Evolutionary conservation across 2,113 vertebrate genomes (phyloP), one percentile per base, ranked within the genome.

Genomic region (Thinocorus orbignyianus): DNA sequence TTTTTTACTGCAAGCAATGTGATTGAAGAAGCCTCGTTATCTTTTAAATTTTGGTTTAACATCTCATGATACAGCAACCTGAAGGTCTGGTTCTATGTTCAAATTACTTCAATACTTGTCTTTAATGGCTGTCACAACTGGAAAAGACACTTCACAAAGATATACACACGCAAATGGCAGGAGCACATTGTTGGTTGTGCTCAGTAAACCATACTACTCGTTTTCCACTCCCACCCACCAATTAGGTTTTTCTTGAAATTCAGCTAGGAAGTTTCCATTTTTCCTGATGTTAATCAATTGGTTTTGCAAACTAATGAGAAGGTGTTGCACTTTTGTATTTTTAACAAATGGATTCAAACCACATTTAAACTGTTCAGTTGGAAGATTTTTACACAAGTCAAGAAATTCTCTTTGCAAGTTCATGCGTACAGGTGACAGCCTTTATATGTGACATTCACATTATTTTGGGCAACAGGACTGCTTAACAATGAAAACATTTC

Each of bases 311-410:
- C 58, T 24, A 68, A 60, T 41, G 19, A 81, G 28, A 90, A 51
- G 0, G 1, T 6, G 7, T 20, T 72, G 10, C 5, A 37, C 33
- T 82, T 70, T 0, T 1, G 3, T 17, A 30, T 58, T 76, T 88
- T 65, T 52, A 88, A 61, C 0, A 9, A 80, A 23, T 4, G 4
- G 3, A 6, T 37, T 76, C 24, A 80, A 91, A 86, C 66, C 14
- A 13, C 11, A 66, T 1, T 1, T 10, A 54, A 68, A 64, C 4
- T 49, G 10, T 49, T 26, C 3, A 2, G 22, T 24, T 42, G 22
- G 13, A 39, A 83, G 37, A 33, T 23, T 31, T 66, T 31, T 41
- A 66, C 3, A 35, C 1, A 62, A 7, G 16, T 35, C 19, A 52
- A 41, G 33, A 91, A 70, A 65, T 51, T 12, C 5, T 66, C 61